Evolutionary conservation across 2,888 invertebrate species (phyloP), one percentile per base, ranked within the genome.

Genomic region (Junonia oenone): DNA sequence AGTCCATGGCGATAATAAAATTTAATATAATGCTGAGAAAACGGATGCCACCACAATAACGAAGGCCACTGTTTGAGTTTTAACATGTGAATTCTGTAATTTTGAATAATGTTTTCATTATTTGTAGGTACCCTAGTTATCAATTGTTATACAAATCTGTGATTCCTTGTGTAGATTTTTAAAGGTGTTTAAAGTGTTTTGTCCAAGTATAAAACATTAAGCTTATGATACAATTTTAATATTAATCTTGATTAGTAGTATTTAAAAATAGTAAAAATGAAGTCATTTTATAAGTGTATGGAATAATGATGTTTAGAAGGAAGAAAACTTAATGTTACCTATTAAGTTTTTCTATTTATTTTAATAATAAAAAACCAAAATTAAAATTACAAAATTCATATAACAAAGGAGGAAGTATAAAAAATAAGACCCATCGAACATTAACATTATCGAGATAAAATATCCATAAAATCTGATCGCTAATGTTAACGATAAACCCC

Each of bases 1-100:
- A 89, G 90, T 90, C 89, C 89, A 82, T 81, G 78, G 81, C 79
- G 77, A 89, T 90, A 90, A 90, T 91, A 91, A 90, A 90, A 91
- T 91, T 90, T 90, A 88, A 90, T 90, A 90, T 86, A 88, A 89
- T 80, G 79, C 79, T 72, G 75, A 85, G 81, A 78, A 82, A 81
- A 75, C 85, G 82, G 85, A 85, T 80, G 83, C 78, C 74, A 72
- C 81, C 81, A 77, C 82, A 80, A 74, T 75, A 75, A 72, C 71
- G 74, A 72, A 72, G 69, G 71, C 75, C 69, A 65, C 65, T 61
- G 59, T 63, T 48, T 51, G 56, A 56, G 69, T 67, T 70, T 68
- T 65, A 64, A 66, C 64, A 59, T 67, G 65, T 64, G 65, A 52
- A 52, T 53, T 51, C 37, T 45, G 29, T 38, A 15, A 29, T 17